Base-by-base conservation (phyloP, 2,113 vertebrate genomes). In the Laticauda laticaudata region DNA sequence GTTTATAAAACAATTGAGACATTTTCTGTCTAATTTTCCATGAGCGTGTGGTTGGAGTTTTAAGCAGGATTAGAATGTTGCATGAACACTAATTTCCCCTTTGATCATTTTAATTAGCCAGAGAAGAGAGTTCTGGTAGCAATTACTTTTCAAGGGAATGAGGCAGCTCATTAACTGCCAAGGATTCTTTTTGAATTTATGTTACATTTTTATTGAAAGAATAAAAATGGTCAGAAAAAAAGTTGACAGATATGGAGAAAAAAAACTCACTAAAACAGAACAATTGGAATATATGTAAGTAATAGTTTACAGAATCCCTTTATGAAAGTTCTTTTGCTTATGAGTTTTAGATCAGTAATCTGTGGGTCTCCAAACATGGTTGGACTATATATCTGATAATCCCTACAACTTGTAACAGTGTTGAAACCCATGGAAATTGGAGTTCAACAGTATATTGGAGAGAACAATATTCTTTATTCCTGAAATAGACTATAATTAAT, bases 71-170 rank as follows among this genome's bases (percentile, higher is more conserved):
- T 89, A 90, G 9, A 55, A 45, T 91, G 48, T 81, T 75, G 87
- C 61, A 18, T 18, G 48, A 43, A 34, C 86, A 57, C 29, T 93
- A 93, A 91, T 93, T 94, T 90, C 88, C 93, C 39, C 23, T 94
- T 95, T 75, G 55, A 61, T 90, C 0, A 87, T 95, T 92, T 90
- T 29, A 87, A 86, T 94, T 92, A 69, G 87, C 90, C 90, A 45
- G 39, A 69, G 24, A 91, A 51, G 59, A 95, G 15, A 92, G 9
- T 14, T 87, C 81, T 96, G 56, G 12, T 26, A 96, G n/a, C 53
- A 55, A 88, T 94, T 93, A 93, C 45, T 93, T 94, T 39, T 91
- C 89, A 92, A 92, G 34, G 48, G 81, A 59, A 89, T 94, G 20
- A 94, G 6, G 43, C 53, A 94, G 88, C 24, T 90, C 53, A 86